Evolutionary conservation across 23 tunicate genomes (phyloP).

Genomic region (Ciona savignyi): DNA sequence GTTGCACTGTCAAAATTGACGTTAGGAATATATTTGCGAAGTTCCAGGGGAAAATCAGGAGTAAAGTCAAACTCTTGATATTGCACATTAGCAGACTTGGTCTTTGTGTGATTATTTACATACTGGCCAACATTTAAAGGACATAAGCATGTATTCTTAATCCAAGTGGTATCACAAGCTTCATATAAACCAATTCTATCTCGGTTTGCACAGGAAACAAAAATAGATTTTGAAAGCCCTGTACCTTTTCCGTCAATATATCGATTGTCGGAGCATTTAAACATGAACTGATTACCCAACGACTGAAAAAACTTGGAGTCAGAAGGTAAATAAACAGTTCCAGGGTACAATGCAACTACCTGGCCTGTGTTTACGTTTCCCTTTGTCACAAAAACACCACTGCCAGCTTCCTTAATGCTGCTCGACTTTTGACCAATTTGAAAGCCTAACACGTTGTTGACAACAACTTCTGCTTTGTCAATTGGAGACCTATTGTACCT

Average conservation of each 20-base stretch:
- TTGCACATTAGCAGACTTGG: constrained; percentile 46
- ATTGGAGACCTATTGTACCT: neutral
- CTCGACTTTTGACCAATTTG: constrained; percentile 23
- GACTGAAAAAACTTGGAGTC: constrained; percentile 88
- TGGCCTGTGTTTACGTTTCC: constrained; percentile 49
- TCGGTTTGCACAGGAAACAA: constrained; percentile 65
- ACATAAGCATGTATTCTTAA: constrained; percentile 3
- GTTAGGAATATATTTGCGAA: constrained; percentile 68
- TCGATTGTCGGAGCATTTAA: constrained; percentile 51
- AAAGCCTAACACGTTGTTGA: constrained; percentile 17
- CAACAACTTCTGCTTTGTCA: neutral
- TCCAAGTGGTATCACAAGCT: constrained; percentile 57
- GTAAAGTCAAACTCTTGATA: constrained; percentile 82
- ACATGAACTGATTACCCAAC: constrained; percentile 50
- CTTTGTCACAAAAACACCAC: constrained; percentile 60
- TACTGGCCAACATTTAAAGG: constrained; percentile 76
- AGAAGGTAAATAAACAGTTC: constrained; percentile 75
- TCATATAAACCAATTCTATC: constrained; percentile 53
- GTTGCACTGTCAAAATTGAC: constrained; percentile 38
- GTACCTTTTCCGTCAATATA: constrained; percentile 65
- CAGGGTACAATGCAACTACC: constrained; percentile 79
- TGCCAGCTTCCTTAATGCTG: constrained; percentile 48
- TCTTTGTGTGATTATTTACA: constrained; percentile 55
- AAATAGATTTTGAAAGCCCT: constrained; percentile 58
- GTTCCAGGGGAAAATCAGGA: constrained; percentile 39